phyloP scores from a whole-genome alignment of 2,888 invertebrate species.

The Pseudolycoriella hygida region DNA sequence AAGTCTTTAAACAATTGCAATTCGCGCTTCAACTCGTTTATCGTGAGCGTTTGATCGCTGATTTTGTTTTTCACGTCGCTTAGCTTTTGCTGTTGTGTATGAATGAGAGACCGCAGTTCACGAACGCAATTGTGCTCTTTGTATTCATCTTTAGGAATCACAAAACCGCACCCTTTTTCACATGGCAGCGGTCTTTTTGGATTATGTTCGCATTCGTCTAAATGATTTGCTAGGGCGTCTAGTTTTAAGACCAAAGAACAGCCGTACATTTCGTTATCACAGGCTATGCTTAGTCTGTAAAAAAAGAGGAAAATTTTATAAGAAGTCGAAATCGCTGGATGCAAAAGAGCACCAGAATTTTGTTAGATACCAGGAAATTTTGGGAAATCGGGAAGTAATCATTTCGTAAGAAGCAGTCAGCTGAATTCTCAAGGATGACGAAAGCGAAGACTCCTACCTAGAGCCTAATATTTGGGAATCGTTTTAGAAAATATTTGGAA shows the following conservation, averaged over 20 bases:
- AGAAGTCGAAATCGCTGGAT: no score
- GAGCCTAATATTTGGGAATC: no score
- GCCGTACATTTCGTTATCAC: conserved; percentile 80
- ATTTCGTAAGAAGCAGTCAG: no score
- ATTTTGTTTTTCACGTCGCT: conserved; percentile 74
- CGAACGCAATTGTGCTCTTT: conserved; percentile 88
- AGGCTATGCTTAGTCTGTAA: conserved; percentile 63
- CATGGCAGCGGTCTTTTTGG: conserved; percentile 87
- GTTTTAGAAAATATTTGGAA: no score
- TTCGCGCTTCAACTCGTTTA: conserved; percentile 80
- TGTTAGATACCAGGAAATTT: no score
- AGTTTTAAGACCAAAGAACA: conserved; percentile 73
- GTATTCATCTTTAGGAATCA: conserved; percentile 88
- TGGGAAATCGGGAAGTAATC: no score
- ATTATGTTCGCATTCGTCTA: conserved; percentile 85
- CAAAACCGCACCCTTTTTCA: conserved; percentile 83
- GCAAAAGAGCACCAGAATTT: no score
- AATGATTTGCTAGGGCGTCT: conserved; percentile 66
- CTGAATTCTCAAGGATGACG: no score
- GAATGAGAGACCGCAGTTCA: conserved; percentile 67
- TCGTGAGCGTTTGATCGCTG: conserved; percentile 68
- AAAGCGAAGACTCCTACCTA: no score
- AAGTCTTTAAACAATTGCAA: conserved; percentile 79
- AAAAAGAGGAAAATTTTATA: no score
- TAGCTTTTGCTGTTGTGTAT: conserved; percentile 72